Evolutionary conservation across 1,140 invertebrate species (phyloP).

Genomic region (Neodiprion lecontei): DNA sequence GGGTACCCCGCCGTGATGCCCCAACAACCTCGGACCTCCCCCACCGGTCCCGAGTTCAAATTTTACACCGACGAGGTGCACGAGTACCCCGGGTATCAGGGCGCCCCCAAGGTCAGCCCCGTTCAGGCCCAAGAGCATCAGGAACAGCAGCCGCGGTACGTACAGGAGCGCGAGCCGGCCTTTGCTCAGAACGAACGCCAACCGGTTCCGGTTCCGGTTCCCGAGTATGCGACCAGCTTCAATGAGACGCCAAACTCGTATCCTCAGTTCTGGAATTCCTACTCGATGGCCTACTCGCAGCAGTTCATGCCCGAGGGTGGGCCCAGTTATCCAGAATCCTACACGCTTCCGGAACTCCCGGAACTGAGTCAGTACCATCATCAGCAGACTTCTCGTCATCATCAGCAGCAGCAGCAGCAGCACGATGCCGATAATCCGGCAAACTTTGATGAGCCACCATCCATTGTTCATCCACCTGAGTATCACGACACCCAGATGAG

Average conservation of each 20-base stretch:
- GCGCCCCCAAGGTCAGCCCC: background rate
- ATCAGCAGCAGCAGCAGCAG: background rate
- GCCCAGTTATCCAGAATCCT: background rate
- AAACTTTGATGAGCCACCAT: background rate
- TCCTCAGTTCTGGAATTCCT: background rate
- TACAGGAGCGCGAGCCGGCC: background rate
- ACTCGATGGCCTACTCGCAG: background rate
- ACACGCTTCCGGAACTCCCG: background rate
- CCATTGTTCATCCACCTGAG: conserved; percentile 2
- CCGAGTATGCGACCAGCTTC: background rate
- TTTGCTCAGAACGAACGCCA: background rate
- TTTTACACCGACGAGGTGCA: background rate
- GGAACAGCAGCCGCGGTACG: background rate
- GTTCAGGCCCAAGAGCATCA: background rate
- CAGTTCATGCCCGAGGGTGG: background rate
- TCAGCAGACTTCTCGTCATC: background rate
- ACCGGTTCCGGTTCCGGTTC: background rate
- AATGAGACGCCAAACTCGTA: background rate
- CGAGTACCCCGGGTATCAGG: background rate
- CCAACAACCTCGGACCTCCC: background rate
- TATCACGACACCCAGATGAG: conserved; percentile 5
- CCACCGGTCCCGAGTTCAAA: background rate
- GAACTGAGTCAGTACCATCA: background rate
- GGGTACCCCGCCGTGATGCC: background rate
- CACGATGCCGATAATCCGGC: background rate